A percentile compares a stretch with the other conserved stretches of the same genome.
Conservation (phyloP, 2,797 vertebrate genomes). For the Sebastes taczanowskii region DNA sequence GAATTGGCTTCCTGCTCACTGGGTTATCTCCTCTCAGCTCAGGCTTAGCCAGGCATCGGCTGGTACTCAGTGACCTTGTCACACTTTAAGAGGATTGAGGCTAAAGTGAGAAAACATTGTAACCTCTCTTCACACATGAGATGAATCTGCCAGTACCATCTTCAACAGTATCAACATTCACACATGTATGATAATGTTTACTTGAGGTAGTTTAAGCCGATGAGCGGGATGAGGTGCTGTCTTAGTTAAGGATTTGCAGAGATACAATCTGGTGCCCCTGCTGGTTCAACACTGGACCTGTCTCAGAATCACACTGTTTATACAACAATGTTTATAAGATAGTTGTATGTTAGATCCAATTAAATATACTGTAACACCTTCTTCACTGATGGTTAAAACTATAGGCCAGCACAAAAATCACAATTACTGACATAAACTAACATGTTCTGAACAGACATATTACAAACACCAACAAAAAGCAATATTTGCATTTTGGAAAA, state of each 20-base stretch:
- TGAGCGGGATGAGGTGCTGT: neutral
- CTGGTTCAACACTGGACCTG: neutral
- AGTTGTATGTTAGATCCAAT: neutral
- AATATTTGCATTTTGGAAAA: too few relatives aligned
- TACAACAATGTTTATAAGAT: neutral
- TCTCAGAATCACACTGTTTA: neutral
- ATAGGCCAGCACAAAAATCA: too few relatives aligned
- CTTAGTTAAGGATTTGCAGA: conserved; percentile 22
- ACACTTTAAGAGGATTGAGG: conserved; percentile 68
- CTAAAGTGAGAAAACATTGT: conserved; percentile 10
- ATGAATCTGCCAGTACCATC: neutral
- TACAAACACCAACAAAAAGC: too few relatives aligned
- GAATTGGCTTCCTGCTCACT: conserved; percentile 23
- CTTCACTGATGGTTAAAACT: too few relatives aligned
- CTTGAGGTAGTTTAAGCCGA: neutral
- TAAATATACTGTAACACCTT: too few relatives aligned
- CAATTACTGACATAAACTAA: too few relatives aligned
- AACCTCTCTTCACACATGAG: neutral
- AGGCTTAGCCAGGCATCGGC: conserved; percentile 67
- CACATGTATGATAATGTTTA: neutral
- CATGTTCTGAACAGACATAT: too few relatives aligned
- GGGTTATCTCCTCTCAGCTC: conserved; percentile 68
- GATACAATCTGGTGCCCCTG: conserved; percentile 20
- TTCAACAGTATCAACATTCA: neutral
- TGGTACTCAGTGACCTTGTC: conserved; percentile 62